Conservation (phyloP, 2,113 vertebrate genomes). For the Hemibagrus wyckioides region DNA sequence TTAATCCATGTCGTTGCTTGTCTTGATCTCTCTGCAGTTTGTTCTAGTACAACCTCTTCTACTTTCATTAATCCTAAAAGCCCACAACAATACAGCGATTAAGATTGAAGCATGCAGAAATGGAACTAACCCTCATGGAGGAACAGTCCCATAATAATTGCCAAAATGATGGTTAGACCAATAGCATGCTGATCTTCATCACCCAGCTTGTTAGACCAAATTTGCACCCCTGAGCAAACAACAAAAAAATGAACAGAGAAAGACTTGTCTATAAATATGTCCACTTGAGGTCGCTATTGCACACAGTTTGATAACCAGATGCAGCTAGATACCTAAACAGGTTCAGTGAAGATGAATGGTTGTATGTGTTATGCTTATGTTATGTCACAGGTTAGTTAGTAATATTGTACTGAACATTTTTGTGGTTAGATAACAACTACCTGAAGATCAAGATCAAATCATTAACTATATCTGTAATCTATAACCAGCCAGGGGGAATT, state of each 20-base stretch:
- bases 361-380: background rate
- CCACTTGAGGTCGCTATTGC: slow-evolving; percentile 50
- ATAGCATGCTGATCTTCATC: background rate
- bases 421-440: background rate
- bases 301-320: background rate
- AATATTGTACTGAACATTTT: background rate
- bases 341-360: background rate
- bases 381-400: background rate
- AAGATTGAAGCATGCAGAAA: background rate
- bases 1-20: background rate
- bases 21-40: background rate
- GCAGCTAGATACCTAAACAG: background rate
- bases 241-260: background rate
- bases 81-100: background rate
- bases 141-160: background rate
- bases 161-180: background rate
- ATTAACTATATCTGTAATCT: background rate
- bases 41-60: background rate
- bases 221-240: background rate
- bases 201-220: background rate
- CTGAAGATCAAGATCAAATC: background rate
- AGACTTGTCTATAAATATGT: background rate
- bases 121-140: background rate
- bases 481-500: background rate
- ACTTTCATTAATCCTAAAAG: background rate